phyloP scores from a whole-genome alignment of 2,113 vertebrate genomes.

The Pollimyrus isidori region DNA sequence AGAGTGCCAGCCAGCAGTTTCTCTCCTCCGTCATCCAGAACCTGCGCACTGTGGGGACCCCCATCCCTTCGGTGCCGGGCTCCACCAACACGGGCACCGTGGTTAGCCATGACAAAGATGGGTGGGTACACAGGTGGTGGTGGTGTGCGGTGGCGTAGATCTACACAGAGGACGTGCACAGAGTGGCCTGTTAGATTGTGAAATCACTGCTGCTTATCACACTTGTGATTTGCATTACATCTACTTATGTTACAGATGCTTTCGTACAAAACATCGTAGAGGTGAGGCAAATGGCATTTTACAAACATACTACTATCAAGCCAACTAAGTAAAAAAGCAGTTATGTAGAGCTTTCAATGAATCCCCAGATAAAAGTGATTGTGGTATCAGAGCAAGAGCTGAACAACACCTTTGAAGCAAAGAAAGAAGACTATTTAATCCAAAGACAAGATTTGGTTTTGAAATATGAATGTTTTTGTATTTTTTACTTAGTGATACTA shows the following conservation, averaged over 20 bases:
- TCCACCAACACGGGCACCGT: conserved; percentile 94
- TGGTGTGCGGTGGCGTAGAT: background rate
- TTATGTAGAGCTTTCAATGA: background rate
- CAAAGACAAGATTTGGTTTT: background rate
- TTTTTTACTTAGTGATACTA: conserved; percentile 73
- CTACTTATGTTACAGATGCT: background rate
- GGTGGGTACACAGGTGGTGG: conserved; percentile 51
- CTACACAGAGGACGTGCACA: background rate
- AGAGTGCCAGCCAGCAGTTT: conserved; percentile 98
- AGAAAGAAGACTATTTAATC: background rate
- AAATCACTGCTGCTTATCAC: background rate
- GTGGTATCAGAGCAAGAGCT: background rate
- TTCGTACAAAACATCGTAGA: too few species aligned
- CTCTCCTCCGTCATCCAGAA: conserved; percentile 97
- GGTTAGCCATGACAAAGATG: conserved; percentile 77
- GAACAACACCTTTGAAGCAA: background rate
- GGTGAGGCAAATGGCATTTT: background rate
- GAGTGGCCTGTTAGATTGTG: background rate
- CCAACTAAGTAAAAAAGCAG: background rate
- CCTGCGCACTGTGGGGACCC: conserved; percentile 83
- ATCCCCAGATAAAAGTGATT: background rate
- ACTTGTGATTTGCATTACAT: background rate
- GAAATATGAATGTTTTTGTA: background rate
- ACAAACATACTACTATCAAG: background rate
- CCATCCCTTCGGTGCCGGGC: conserved; percentile 86